Conservation (phyloP, 92 coral and sea anemone species). For the Porites rus region DNA sequence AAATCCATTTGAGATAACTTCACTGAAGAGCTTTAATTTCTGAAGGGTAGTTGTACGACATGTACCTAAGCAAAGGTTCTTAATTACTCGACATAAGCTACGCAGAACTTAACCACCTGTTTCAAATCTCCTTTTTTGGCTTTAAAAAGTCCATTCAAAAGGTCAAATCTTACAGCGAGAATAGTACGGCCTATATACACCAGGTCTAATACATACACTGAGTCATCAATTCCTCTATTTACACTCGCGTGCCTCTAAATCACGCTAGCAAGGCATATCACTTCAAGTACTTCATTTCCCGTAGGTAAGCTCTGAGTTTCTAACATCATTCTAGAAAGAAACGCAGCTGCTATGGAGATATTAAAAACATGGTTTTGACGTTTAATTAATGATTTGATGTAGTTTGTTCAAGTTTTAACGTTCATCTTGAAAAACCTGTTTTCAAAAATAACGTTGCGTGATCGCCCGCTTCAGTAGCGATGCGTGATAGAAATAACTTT, state of each 20-base stretch:
- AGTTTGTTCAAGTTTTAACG: not conserved
- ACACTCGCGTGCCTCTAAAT: constrained; percentile 43
- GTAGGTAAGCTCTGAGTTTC: constrained; percentile 3
- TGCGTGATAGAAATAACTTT: constrained; percentile 39
- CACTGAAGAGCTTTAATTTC: constrained; percentile 17
- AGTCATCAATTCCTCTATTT: constrained; percentile 18
- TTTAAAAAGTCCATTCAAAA: not conserved
- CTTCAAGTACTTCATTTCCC: constrained; percentile 19
- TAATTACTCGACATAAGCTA: constrained; percentile 20
- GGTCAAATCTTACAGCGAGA: not conserved
- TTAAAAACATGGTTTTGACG: not conserved
- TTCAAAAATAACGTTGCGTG: constrained; percentile 39
- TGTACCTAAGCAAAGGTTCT: too few relatives aligned
- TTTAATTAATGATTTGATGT: not conserved
- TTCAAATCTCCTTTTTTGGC: constrained; percentile 4
- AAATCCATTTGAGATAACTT: not conserved
- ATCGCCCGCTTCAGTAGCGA: constrained; percentile 36
- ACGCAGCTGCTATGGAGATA: not conserved
- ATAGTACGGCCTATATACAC: not conserved
- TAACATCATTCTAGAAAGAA: not conserved
- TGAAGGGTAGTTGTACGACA: not conserved
- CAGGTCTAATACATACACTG: constrained; percentile 9
- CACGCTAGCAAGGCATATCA: constrained; percentile 17
- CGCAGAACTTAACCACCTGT: constrained; percentile 36
- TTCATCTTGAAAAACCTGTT: not conserved